Percentiles rank a stretch among this genome's conserved stretches.
Conservation (phyloP, 1,140 invertebrate species). For the Armadillidium nasatum region DNA sequence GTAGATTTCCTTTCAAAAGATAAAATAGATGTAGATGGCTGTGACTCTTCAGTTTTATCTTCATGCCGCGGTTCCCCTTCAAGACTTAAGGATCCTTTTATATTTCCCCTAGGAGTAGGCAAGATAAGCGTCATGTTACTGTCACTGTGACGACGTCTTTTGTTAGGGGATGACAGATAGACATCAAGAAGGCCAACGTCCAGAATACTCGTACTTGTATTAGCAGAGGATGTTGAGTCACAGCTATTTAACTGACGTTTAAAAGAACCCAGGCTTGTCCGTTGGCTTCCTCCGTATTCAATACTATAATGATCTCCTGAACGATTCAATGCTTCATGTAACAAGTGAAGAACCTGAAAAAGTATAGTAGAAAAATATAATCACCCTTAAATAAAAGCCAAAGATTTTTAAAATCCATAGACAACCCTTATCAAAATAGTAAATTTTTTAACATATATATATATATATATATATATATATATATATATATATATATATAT, state of each 20-base stretch:
- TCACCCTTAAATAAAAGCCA: too few relatives aligned
- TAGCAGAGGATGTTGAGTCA: constrained; percentile 22
- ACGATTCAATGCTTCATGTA: constrained; percentile 42
- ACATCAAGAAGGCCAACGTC: constrained; percentile 37
- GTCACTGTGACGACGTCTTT: constrained; percentile 41
- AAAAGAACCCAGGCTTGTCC: constrained; percentile 35
- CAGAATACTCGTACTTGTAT: constrained; percentile 30
- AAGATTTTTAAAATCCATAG: too few relatives aligned
- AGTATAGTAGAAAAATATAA: too few relatives aligned
- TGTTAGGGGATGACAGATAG: constrained; percentile 33
- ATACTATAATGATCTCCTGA: constrained; percentile 44
- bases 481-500: too few relatives aligned
- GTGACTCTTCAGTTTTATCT: constrained; percentile 16
- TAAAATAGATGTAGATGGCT: constrained; percentile 18
- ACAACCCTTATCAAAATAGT: too few relatives aligned
- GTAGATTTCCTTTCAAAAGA: constrained; percentile 16
- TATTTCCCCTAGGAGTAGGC: constrained; percentile 40
- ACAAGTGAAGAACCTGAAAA: constrained; percentile 38
- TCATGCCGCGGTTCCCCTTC: constrained; percentile 39
- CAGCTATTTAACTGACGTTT: constrained; percentile 35
- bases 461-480: too few relatives aligned
- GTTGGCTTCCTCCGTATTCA: constrained; percentile 38
- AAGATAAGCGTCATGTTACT: constrained; percentile 41
- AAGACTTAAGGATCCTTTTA: constrained; percentile 42
- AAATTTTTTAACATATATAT: too few relatives aligned